phyloP scores from a whole-genome alignment of 1,140 invertebrate species.

The Bathynomus jamesi region DNA sequence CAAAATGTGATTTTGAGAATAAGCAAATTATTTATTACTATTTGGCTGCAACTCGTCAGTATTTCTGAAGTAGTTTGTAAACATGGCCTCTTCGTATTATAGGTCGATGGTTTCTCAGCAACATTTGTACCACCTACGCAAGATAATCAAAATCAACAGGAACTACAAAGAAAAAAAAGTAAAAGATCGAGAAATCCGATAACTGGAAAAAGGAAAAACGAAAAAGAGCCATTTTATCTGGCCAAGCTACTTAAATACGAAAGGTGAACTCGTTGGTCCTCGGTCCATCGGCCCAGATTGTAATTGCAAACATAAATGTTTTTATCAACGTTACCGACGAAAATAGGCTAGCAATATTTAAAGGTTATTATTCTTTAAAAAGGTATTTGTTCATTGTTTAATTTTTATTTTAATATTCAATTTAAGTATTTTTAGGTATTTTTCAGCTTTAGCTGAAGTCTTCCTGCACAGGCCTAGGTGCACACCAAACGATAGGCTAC shows the following conservation, averaged over 20 bases:
- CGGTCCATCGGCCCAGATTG: conserved; percentile 50
- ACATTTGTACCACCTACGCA: not conserved
- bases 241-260: conserved; percentile 51
- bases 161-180: conserved; percentile 11
- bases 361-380: conserved; percentile 52
- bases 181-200: conserved; percentile 34
- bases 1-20: too few species aligned
- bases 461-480: not conserved
- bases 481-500: not conserved
- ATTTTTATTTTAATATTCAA: not conserved
- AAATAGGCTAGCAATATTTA: conserved; percentile 48
- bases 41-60: too few species aligned
- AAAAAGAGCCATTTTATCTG: conserved; percentile 50
- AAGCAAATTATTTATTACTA: too few species aligned
- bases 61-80: too few species aligned
- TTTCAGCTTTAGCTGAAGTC: not conserved
- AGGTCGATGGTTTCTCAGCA: not conserved
- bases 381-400: conserved; percentile 28
- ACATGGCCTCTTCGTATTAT: not conserved
- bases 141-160: not conserved
- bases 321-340: conserved; percentile 45
- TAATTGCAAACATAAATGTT: conserved; percentile 49
- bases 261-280: conserved; percentile 49
- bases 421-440: not conserved
- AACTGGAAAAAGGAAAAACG: conserved; percentile 53